Conservation (phyloP, 2,888 invertebrate species). For the Apotomis capreana region DNA sequence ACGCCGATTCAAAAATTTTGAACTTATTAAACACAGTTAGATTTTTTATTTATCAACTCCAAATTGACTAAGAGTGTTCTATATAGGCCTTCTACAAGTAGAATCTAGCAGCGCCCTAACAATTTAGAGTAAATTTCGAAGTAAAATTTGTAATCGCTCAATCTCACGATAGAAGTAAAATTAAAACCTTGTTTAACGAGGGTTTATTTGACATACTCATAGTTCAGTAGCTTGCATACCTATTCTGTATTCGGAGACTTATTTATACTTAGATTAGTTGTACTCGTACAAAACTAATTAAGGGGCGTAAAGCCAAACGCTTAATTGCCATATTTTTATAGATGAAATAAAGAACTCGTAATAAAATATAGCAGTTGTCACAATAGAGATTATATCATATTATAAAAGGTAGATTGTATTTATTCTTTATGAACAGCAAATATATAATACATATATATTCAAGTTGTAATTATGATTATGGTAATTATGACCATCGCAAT, state of each 20-base stretch:
- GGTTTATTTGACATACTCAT: background rate
- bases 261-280: constrained; percentile 55
- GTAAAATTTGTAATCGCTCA: no score
- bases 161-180: no score
- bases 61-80: no score
- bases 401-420: constrained; percentile 4
- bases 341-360: constrained; percentile 42
- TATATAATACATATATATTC: background rate
- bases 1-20: background rate
- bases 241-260: constrained; percentile 15
- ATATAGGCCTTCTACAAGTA: no score
- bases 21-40: no score
- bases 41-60: no score
- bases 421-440: background rate
- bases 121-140: no score
- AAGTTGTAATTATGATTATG: background rate
- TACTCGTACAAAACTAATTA: constrained; percentile 54
- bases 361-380: constrained; percentile 25
- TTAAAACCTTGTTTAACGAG: background rate
- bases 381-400: background rate
- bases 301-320: constrained; percentile 56
- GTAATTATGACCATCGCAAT: background rate
- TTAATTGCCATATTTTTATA: constrained; percentile 69
- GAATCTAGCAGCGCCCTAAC: no score
- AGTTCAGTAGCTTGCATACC: constrained; percentile 19